Evolutionary conservation across 2,797 vertebrate genomes (phyloP), one percentile per base, ranked within the genome.

Genomic region (Syndactyla subalaris): DNA sequence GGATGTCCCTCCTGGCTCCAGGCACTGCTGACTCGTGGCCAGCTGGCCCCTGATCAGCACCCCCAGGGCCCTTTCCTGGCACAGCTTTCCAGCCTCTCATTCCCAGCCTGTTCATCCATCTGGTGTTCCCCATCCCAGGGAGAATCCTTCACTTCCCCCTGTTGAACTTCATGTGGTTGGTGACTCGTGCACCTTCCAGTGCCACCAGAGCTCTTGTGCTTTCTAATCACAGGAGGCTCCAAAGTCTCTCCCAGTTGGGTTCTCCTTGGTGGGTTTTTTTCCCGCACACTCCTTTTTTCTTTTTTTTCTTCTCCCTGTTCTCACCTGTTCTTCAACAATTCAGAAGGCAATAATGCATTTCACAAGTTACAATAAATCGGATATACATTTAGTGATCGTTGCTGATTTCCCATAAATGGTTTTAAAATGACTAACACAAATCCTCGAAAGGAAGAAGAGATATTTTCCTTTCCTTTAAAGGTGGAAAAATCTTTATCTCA

Each of bases 231-330:
- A 34, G 24, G 51, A 15, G 30, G 19, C 49, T 78, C 59, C 38
- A 49, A 39, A 66, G 9, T 9, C 32, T 36, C 14, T 62, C 1
- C 1, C 54, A 54, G 7, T 2, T 34, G 32, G 15, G 7, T 68
- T 70, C 63, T 45, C 51, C 11, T 65, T 48, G 23, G 9, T 52
- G 9, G 9, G 3, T 6, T 14, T 13, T 2, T 1, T 1, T 2
- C 8, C 4, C 3, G 2, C 1, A 4, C 1, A 4, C 1, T 1
- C 1, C 22, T 5, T 23, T 15, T 7, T 19, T 2, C 36, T 0
- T 3, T 36, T 36, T 39, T 41, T 45, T 4, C 1, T 70, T 38
- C 30, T 74, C 39, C 63, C 15, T 52, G 5, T 77, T 85, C n/a
- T n/a, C 36, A 13, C 61, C 55, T 67, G 13, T 38, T 66, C 82